These are phyloP conservation scores for Stegana nigrithorax DNA, from an alignment of 2,888 invertebrate species.

Conservation along the genomic window DNA sequence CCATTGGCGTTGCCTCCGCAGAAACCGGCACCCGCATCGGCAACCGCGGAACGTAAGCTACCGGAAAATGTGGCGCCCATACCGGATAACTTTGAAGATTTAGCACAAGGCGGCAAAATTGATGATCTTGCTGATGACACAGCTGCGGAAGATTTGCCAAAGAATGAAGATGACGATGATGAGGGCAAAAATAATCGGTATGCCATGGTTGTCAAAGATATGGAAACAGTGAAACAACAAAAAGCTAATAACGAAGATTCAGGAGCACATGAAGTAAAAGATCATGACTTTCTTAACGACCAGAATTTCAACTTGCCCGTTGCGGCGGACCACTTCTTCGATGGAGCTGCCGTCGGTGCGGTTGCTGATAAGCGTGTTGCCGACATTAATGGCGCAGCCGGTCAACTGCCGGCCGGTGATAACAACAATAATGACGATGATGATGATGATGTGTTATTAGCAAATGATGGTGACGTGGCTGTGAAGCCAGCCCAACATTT, in stretches of 20 bases:
- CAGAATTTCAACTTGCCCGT: slow-evolving; percentile 65
- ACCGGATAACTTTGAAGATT: slow-evolving; percentile 64
- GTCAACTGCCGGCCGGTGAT: no score
- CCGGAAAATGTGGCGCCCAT: slow-evolving; percentile 67
- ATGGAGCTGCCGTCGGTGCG: slow-evolving; percentile 38
- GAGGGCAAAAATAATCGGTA: slow-evolving; percentile 62
- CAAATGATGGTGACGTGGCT: slow-evolving; percentile 51
- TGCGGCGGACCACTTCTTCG: slow-evolving; percentile 61
- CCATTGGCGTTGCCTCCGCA: slow-evolving; percentile 47
- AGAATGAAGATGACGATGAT: slow-evolving; percentile 44
- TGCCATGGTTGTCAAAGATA: slow-evolving; percentile 59
- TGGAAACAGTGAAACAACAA: slow-evolving; percentile 40
- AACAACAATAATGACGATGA: slow-evolving; percentile 47
- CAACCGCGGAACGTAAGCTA: slow-evolving; percentile 53
- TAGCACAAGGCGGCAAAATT: slow-evolving; percentile 50
- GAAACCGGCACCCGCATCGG: slow-evolving; percentile 40
- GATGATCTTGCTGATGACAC: slow-evolving; percentile 45
- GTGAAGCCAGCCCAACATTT: slow-evolving; percentile 55
- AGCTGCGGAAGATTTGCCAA: slow-evolving; percentile 51
- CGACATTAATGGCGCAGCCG: not conserved
- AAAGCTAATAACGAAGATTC: slow-evolving; percentile 57
- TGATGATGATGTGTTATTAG: slow-evolving; percentile 47
- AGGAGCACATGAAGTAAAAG: slow-evolving; percentile 67
- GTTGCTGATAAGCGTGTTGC: slow-evolving; percentile 32
- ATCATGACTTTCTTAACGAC: slow-evolving; percentile 59